These are phyloP conservation scores for Phrynocephalus guinanensis DNA, from an alignment of 2,797 vertebrate species.

Conservation along the genomic window DNA sequence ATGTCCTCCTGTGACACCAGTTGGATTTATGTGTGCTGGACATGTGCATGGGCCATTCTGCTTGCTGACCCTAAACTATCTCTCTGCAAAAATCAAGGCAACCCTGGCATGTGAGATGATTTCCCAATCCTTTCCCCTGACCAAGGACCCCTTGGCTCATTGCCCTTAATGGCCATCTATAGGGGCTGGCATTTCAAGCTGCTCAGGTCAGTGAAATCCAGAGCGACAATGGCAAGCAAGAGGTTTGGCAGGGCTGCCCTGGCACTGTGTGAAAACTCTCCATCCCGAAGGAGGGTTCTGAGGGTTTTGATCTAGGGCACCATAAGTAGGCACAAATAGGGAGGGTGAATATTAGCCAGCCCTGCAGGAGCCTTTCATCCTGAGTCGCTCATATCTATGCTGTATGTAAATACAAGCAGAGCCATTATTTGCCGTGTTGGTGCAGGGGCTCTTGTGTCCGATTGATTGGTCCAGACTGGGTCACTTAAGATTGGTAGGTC, in stretches of 20 bases:
- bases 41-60: conserved; percentile 1
- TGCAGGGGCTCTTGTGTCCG: no score
- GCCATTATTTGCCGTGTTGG: no score
- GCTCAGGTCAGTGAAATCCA: conserved; percentile 41
- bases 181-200: conserved; percentile 35
- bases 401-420: no score
- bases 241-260: conserved; percentile 43
- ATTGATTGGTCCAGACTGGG: no score
- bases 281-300: conserved; percentile 55
- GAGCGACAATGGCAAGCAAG: conserved; percentile 47
- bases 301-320: conserved; percentile 13
- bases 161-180: conserved; percentile 54
- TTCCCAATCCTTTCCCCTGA: background rate
- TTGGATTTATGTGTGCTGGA: background rate
- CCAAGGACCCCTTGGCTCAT: background rate
- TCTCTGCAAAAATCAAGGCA: conserved; percentile 44
- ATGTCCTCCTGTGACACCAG: background rate
- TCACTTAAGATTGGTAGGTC: no score
- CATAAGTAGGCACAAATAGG: background rate
- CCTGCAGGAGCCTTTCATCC: background rate
- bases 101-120: background rate
- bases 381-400: background rate
- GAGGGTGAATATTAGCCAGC: background rate
- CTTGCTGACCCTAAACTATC: conserved; percentile 17
- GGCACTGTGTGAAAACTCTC: conserved; percentile 35